phyloP scores from a whole-genome alignment of 2,888 invertebrate genomes.

The Drosophila flavopinicola region DNA sequence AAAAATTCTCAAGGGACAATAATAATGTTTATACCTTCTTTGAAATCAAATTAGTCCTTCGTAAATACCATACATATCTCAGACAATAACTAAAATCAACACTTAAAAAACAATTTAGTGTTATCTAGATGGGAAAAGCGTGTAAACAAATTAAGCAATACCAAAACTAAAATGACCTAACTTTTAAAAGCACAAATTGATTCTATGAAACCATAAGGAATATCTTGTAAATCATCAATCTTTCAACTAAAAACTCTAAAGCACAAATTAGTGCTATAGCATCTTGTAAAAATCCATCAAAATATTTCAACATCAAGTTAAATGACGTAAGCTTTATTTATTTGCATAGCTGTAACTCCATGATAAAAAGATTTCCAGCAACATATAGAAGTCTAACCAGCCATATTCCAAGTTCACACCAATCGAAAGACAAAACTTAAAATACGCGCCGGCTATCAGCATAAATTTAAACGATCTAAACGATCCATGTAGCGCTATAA shows the following conservation, averaged over 20 bases:
- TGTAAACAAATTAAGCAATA: background rate
- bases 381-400: slow-evolving; percentile 3
- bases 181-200: background rate
- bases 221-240: background rate
- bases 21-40: too few species aligned
- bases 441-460: slow-evolving; percentile 13
- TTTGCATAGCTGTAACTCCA: background rate
- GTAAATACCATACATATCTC: background rate
- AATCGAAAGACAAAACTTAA: slow-evolving; percentile 13
- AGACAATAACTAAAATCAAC: background rate
- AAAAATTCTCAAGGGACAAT: too few species aligned
- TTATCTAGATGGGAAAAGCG: background rate
- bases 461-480: slow-evolving; percentile 33
- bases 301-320: background rate
- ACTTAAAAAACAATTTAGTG: background rate
- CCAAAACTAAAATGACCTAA: background rate
- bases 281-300: background rate
- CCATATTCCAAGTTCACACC: background rate
- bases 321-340: background rate
- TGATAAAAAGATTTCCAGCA: slow-evolving; percentile 12
- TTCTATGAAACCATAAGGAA: background rate
- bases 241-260: background rate
- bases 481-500: slow-evolving; percentile 38
- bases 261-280: background rate
- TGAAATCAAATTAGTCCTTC: too few species aligned